phyloP scores from a whole-genome alignment of 2,113 vertebrate species.

The Microtus oregoni region DNA sequence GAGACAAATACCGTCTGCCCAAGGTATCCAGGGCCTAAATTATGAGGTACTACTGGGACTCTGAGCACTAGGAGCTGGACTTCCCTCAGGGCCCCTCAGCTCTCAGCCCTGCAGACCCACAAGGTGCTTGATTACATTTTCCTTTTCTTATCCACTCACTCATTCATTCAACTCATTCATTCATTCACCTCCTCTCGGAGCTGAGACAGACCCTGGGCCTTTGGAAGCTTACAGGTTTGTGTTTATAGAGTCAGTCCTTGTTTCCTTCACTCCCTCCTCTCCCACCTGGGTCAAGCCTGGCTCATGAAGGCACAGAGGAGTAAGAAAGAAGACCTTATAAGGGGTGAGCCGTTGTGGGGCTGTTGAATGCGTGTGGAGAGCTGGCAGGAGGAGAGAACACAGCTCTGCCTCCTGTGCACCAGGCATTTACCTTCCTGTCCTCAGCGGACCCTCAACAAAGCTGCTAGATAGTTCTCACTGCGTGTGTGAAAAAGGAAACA shows the following conservation, averaged over 20 bases:
- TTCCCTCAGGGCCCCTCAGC: not conserved
- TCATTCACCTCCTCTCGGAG: not conserved
- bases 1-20: constrained; percentile 97
- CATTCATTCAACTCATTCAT: not conserved
- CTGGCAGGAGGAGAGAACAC: not conserved
- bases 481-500: not conserved
- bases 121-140: not conserved
- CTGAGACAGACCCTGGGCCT: not conserved
- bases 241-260: constrained; percentile 11
- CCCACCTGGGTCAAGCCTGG: not conserved
- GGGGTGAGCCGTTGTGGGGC: not conserved
- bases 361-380: not conserved
- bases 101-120: not conserved
- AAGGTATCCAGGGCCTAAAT: constrained; percentile 88
- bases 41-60: not conserved
- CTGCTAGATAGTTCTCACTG: not conserved
- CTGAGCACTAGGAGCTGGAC: not conserved
- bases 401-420: not conserved
- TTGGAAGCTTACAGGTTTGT: not conserved
- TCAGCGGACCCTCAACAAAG: not conserved
- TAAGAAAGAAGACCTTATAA: not conserved
- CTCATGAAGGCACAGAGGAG: not conserved
- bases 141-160: not conserved
- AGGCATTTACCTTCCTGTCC: not conserved
- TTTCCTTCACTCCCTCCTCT: not conserved